Evolutionary conservation across 2,113 vertebrate genomes (phyloP), one percentile per base, ranked within the genome.

Genomic region (Pluvianellus socialis): DNA sequence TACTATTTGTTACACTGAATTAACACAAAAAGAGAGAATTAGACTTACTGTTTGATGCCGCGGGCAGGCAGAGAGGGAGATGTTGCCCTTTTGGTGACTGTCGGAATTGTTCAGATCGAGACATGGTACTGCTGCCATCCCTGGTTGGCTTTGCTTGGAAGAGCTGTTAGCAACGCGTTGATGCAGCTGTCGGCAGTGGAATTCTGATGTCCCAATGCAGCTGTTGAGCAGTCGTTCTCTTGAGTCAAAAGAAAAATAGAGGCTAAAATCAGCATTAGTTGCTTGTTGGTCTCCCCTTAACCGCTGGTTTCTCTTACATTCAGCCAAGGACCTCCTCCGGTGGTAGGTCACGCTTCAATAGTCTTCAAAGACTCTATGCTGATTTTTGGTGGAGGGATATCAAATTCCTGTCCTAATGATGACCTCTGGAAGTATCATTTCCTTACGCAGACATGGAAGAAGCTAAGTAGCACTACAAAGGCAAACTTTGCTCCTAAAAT

Each of bases 401-500:
- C 96, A 71, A 98, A 94, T 94, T 96, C 88, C 73, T 94, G 62
- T 35, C 95, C 97, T 33, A 80, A 35, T 2, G 97, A 92, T 82
- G 96, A 92, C 74, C 85, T 99, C 86, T 99, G 99, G 99, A 98
- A 96, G 65, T 99, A 98, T 91, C 91, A 92, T 96, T 98, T 99
- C 96, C 94, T n/a, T 35, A 94, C 97, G 0, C 97, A 98, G 50
- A 95, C 89, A 13, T 99, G 99, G 99, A 97, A 96, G 90, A 98
- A 98, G 95, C 76, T 99, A 2, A 79, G 80, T 4, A 74, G 95
- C 4, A 79, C 97, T 6, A 92, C 94, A 7, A 97, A 97, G 88
- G 96, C 86, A 13, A 92, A 68, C 42, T 95, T 90, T 33, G 97
- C 98, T 15, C 94, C 97, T 80, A 98, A 98, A 95, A 98, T 97